Conservation (phyloP, 1,140 invertebrate genomes). For the fruit fly (Drosophila melanogaster) region DNA sequence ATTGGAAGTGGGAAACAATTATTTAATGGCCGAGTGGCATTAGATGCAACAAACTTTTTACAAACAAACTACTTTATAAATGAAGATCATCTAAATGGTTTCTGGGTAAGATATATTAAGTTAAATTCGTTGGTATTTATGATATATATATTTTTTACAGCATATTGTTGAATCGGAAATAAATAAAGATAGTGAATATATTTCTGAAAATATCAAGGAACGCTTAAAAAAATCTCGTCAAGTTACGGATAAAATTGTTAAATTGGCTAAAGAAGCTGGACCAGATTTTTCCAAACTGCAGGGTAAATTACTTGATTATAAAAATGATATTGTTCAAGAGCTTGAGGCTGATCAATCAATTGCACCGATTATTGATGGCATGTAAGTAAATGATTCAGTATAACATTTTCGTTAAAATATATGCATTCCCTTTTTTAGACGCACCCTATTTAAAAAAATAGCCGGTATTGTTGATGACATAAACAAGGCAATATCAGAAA, state of each 20-base stretch:
- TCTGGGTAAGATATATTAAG: slow-evolving; percentile 85
- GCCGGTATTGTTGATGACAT: slow-evolving; percentile 85
- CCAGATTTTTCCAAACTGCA: slow-evolving; percentile 87
- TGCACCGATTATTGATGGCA: slow-evolving; percentile 87
- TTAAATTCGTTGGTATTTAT: neutral
- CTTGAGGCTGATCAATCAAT: slow-evolving; percentile 88
- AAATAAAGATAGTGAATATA: slow-evolving; percentile 79
- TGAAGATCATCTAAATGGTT: slow-evolving; percentile 87
- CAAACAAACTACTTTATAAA: slow-evolving; percentile 88
- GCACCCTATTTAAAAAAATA: slow-evolving; percentile 70
- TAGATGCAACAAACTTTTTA: slow-evolving; percentile 89
- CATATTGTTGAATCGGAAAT: slow-evolving; percentile 57
- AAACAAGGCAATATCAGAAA: slow-evolving; percentile 81
- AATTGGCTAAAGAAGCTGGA: slow-evolving; percentile 86
- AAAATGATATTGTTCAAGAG: slow-evolving; percentile 88
- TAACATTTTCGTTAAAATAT: neutral
- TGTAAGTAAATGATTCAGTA: slow-evolving; percentile 71
- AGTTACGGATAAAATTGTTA: slow-evolving; percentile 83
- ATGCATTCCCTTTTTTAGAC: slow-evolving; percentile 37
- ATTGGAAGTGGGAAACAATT: slow-evolving; percentile 87
- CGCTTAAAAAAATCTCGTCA: slow-evolving; percentile 76
- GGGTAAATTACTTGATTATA: slow-evolving; percentile 87
- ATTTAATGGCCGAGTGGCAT: slow-evolving; percentile 86
- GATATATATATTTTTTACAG: slow-evolving; percentile 41
- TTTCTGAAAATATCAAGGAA: slow-evolving; percentile 83